A percentile compares a stretch with the other conserved stretches of the same genome.
These are phyloP conservation scores for Elephas maximus DNA, from an alignment of 2,113 vertebrate genomes.

Conservation along the genomic window DNA sequence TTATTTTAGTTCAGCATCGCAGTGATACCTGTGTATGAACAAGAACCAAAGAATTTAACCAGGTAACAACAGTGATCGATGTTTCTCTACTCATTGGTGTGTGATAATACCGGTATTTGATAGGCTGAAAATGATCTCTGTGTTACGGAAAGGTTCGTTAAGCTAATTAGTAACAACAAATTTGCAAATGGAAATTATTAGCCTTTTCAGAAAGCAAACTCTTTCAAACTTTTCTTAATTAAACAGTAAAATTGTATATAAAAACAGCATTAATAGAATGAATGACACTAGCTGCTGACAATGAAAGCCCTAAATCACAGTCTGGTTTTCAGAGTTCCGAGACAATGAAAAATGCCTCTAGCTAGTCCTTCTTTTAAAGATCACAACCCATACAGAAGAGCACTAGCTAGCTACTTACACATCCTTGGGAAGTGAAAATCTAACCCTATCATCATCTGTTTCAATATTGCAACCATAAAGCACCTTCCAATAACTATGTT, in stretches of 20 bases:
- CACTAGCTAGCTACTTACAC: background rate
- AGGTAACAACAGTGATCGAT: background rate
- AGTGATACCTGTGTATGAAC: background rate
- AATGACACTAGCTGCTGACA: background rate
- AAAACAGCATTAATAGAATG: background rate
- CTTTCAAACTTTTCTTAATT: conserved; percentile 14
- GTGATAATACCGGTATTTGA: background rate
- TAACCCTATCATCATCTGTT: background rate
- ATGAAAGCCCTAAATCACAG: background rate
- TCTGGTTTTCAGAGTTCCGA: background rate
- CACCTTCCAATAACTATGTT: background rate
- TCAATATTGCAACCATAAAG: background rate
- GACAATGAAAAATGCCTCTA: background rate
- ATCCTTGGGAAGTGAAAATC: conserved; percentile 16
- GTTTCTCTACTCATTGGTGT: background rate
- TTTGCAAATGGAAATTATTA: background rate
- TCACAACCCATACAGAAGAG: background rate
- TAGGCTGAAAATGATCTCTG: background rate
- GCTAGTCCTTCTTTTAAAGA: background rate
- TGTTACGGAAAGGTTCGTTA: background rate
- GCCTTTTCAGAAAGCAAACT: background rate
- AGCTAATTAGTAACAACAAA: conserved; percentile 21
- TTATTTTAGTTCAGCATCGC: background rate
- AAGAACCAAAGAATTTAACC: background rate
- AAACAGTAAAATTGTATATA: conserved; percentile 24